phyloP scores from a whole-genome alignment of 2,113 vertebrate genomes.

The Oreochromis niloticus region DNA sequence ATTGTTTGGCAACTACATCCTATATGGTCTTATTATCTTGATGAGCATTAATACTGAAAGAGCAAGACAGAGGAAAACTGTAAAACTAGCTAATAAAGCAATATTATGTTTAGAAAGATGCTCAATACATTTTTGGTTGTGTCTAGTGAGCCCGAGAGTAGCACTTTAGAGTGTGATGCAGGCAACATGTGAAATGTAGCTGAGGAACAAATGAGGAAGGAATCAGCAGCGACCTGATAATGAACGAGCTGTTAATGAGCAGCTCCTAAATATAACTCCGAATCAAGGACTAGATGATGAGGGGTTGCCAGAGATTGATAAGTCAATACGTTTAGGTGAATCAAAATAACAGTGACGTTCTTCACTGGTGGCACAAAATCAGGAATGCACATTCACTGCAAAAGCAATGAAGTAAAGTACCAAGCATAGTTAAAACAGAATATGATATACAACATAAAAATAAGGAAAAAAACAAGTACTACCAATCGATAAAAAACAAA shows the following conservation, averaged over 20 bases:
- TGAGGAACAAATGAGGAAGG: not conserved
- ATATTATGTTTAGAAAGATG: not conserved
- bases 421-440: not conserved
- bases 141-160: not conserved
- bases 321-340: not conserved
- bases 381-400: not conserved
- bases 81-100: not conserved
- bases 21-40: not conserved
- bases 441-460: not conserved
- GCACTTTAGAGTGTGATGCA: not conserved
- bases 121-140: not conserved
- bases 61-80: not conserved
- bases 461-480: not conserved
- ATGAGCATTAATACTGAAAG: not conserved
- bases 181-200: not conserved
- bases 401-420: not conserved
- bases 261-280: not conserved
- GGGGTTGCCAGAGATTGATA: not conserved
- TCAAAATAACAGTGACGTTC: not conserved
- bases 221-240: not conserved
- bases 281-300: not conserved
- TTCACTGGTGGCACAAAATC: not conserved
- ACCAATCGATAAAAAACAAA: not conserved
- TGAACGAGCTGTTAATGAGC: not conserved
- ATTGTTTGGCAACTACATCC: not conserved